Evolutionary conservation across 2,888 invertebrate genomes (phyloP), one percentile per base, ranked within the genome.

Genomic region (Hipparchia sbordonii): DNA sequence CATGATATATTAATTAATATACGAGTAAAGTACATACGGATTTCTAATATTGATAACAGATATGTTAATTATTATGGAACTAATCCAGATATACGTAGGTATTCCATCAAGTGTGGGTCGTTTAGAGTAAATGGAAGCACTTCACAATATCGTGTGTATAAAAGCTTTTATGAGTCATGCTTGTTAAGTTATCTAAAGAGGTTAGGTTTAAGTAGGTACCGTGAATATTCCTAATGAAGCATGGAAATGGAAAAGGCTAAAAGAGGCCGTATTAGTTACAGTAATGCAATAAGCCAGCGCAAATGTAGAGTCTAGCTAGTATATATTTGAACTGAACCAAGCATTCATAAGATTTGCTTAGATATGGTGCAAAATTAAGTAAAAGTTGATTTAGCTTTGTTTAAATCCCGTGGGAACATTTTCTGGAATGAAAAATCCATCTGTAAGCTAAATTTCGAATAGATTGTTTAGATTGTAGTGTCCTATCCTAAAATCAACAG

Each of bases 81-180:
- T 56, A 23, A 52, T 51, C 33, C 10, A 60, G 56, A 67, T 68
- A 69, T 45, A 67, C 63, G 63, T 39, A 51, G n/a, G 8, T 6
- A 48, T 46, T n/a, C 46, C 33, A 23, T 59, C 10, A 39, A 51
- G n/a, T 45, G 68, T 6, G 60, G 59, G 33, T 54, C 52, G 10
- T 59, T 57, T 61, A 62, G 45, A 23, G 2, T 66, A 71, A 71
- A 8, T 74, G 63, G 67, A 62, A 67, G 68, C 69, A 69, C 73
- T 75, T 48, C 13, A 52, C 10, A 48, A 13, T 62, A 70, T 63
- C 13, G 23, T 23, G 23, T 33, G 51, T 5, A 48, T 67, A 56
- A 54, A 23, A 23, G 60, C 59, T 59, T 69, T 2, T 54, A 65
- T 56, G 61, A 45, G 39, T 70, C 60, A 23, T 52, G 33, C 12